phyloP scores from a whole-genome alignment of 2,888 invertebrate genomes.

The Agrotis puta region DNA sequence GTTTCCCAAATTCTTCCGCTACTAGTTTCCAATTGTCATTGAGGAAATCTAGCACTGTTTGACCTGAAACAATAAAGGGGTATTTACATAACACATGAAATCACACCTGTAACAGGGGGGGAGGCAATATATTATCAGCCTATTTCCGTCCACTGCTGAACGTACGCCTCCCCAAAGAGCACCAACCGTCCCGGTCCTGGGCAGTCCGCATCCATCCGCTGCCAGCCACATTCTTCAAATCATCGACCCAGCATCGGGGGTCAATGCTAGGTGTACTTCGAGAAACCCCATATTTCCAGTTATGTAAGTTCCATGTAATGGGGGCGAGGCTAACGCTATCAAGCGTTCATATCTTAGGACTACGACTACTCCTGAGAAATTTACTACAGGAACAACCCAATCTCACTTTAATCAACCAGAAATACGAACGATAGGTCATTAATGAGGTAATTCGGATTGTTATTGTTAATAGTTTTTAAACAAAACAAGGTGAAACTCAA shows the following conservation, averaged over 20 bases:
- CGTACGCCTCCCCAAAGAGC: too few relatives aligned
- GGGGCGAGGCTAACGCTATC: background rate
- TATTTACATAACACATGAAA: background rate
- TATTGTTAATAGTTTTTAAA: background rate
- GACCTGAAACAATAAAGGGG: conserved; percentile 75
- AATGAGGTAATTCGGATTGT: background rate
- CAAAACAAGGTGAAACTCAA: conserved; percentile 9
- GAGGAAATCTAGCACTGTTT: conserved; percentile 80
- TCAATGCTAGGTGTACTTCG: too few relatives aligned
- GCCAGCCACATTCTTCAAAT: too few relatives aligned
- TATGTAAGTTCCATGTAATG: background rate
- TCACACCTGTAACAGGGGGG: too few relatives aligned
- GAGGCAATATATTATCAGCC: too few relatives aligned
- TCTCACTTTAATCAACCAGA: background rate
- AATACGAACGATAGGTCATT: background rate
- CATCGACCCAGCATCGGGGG: too few relatives aligned
- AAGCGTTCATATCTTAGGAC: background rate
- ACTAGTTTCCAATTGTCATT: conserved; percentile 86
- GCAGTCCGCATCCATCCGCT: too few relatives aligned
- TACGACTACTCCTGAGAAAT: background rate
- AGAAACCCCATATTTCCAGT: background rate
- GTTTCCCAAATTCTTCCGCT: conserved; percentile 86
- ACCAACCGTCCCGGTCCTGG: too few relatives aligned
- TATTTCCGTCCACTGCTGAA: too few relatives aligned
- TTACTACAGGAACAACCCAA: background rate